Evolutionary conservation across 2,888 invertebrate genomes (phyloP).

Genomic region (Agrochola lota): DNA sequence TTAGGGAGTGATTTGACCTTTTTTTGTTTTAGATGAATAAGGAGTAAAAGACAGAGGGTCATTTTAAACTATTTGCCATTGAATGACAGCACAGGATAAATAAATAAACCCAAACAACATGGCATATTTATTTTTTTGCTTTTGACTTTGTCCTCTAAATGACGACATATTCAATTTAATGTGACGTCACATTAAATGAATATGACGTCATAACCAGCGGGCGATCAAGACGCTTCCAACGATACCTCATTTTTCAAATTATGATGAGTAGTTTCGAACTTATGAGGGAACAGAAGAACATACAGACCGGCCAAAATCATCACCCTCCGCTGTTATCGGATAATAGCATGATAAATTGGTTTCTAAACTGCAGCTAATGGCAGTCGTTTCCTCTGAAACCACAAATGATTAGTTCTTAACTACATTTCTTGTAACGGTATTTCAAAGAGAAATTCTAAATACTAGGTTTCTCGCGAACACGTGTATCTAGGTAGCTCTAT

Average conservation of each 20-base stretch:
- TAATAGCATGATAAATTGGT: conserved; percentile 6
- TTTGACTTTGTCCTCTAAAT: no score
- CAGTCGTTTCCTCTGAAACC: conserved; percentile 54
- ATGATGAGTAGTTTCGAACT: no score
- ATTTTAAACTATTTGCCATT: not conserved
- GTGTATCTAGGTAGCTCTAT: not conserved
- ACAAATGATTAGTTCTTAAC: conserved; percentile 52
- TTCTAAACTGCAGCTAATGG: conserved; percentile 16
- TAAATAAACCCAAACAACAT: no score
- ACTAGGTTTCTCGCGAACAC: conserved; percentile 51
- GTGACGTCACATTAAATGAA: no score
- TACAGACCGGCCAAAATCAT: no score
- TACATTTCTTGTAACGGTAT: conserved; percentile 46
- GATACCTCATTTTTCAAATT: no score
- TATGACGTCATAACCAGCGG: no score
- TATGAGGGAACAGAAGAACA: no score
- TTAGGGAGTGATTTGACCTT: not conserved
- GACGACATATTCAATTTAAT: no score
- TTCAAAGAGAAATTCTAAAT: conserved; percentile 61
- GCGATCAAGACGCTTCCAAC: no score
- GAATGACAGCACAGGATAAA: not conserved
- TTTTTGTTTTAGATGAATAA: not conserved
- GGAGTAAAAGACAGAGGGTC: not conserved
- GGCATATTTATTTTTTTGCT: no score
- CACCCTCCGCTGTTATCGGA: no score